A percentile compares a stretch with the other conserved stretches of the same genome.
These are phyloP conservation scores for Drosophila prostipennis DNA, from an alignment of 2,888 invertebrate genomes.

Conservation along the genomic window DNA sequence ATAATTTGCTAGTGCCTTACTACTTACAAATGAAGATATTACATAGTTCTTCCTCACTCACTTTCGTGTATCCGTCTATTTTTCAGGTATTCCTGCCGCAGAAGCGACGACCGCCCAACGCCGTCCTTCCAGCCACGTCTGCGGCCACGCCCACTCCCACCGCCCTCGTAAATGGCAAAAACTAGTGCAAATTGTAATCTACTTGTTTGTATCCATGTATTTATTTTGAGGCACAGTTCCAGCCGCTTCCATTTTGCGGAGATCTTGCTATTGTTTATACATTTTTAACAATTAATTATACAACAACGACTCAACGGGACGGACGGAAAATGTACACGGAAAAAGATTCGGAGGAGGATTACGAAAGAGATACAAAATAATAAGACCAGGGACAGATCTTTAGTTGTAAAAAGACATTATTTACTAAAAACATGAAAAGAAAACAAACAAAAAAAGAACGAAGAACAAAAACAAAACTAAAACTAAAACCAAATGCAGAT, in stretches of 20 bases:
- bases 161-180: conserved; percentile 55
- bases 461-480: conserved; percentile 25
- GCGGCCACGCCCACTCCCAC: conserved; percentile 31
- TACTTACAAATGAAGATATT: background rate
- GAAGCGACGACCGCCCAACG: conserved; percentile 29
- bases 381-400: conserved; percentile 12
- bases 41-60: background rate
- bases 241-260: conserved; percentile 33
- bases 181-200: conserved; percentile 56
- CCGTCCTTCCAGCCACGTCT: conserved; percentile 8
- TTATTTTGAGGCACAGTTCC: conserved; percentile 45
- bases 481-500: conserved; percentile 32
- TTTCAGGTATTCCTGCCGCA: conserved; percentile 63
- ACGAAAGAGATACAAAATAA: background rate
- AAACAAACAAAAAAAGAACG: conserved; percentile 4
- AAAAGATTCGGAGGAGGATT: background rate
- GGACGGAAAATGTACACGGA: background rate
- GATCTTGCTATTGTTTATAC: conserved; percentile 44
- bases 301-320: conserved; percentile 1
- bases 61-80: background rate
- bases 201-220: conserved; percentile 41
- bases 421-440: conserved; percentile 18
- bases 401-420: conserved; percentile 43
- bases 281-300: conserved; percentile 22
- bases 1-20: background rate